A percentile compares a stretch with the other conserved stretches of the same genome.
Evolutionary conservation across 1,140 invertebrate species (phyloP).

Genomic region (Saccostrea echinata): DNA sequence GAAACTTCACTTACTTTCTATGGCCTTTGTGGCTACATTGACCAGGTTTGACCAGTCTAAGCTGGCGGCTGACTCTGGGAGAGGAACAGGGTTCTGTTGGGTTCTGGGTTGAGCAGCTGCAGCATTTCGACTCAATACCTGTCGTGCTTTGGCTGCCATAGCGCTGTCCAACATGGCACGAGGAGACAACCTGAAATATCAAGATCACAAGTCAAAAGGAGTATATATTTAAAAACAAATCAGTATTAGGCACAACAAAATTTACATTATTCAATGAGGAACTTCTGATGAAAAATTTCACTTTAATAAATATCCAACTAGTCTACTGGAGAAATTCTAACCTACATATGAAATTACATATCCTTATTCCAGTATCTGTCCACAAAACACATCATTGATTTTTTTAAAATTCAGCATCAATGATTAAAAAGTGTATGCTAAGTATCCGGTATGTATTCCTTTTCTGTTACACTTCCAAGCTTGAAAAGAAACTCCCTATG

Average conservation of each 20-base stretch:
- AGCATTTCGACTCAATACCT: constrained; percentile 53
- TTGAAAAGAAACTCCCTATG: background rate
- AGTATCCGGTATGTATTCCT: too few relatives aligned
- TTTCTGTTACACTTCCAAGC: background rate
- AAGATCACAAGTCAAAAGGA: background rate
- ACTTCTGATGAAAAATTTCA: background rate
- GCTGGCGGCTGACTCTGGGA: constrained; percentile 77
- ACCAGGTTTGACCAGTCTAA: constrained; percentile 90
- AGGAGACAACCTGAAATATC: constrained; percentile 74
- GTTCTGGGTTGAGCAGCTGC: constrained; percentile 48
- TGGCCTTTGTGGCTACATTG: constrained; percentile 87
- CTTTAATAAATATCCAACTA: background rate
- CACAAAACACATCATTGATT: background rate
- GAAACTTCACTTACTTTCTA: constrained; percentile 80
- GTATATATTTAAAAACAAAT: background rate
- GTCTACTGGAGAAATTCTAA: background rate
- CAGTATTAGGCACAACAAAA: background rate
- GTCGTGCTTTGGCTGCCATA: constrained; percentile 58
- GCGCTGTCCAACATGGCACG: constrained; percentile 67
- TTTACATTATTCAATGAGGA: background rate
- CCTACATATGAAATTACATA: background rate
- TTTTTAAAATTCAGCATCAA: background rate
- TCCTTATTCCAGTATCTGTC: background rate
- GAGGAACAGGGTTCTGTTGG: constrained; percentile 65
- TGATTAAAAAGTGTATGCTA: background rate